These are phyloP conservation scores for Adelosebastes latens DNA, from an alignment of 2,797 vertebrate species.

Conservation along the genomic window DNA sequence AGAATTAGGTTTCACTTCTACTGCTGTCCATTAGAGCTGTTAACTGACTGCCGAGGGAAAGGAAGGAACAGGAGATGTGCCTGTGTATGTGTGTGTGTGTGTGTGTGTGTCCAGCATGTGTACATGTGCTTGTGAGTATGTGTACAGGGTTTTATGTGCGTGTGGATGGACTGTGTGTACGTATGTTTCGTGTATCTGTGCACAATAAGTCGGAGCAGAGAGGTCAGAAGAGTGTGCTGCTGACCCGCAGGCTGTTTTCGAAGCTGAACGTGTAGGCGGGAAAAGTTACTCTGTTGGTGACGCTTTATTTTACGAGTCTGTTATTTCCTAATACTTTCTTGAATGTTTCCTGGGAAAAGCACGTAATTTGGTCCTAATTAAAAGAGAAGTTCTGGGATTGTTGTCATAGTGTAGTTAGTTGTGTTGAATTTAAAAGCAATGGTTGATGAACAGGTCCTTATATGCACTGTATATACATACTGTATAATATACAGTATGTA, in stretches of 20 bases:
- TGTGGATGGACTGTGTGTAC: neutral
- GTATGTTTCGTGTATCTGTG: neutral
- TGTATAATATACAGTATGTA: too few relatives aligned
- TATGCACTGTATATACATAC: too few relatives aligned
- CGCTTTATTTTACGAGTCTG: neutral
- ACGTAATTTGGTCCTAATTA: neutral
- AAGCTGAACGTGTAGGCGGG: neutral
- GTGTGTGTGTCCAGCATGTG: neutral
- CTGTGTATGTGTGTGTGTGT: neutral
- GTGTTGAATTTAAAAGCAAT: neutral
- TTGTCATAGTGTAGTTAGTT: neutral
- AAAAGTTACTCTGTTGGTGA: neutral
- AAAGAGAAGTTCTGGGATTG: neutral
- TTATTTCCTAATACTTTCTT: neutral
- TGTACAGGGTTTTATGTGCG: neutral
- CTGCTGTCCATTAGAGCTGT: constrained; percentile 53
- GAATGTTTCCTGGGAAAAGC: neutral
- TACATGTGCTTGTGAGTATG: neutral
- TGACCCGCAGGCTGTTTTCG: neutral
- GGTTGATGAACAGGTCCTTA: too few relatives aligned
- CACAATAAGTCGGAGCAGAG: neutral
- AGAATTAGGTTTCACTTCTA: constrained; percentile 48
- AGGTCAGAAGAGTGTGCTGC: neutral
- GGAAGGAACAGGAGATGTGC: constrained; percentile 6
- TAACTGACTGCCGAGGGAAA: constrained; percentile 39